Base-by-base conservation (phyloP, 2,797 vertebrate genomes). In the Danio albolineatus region DNA sequence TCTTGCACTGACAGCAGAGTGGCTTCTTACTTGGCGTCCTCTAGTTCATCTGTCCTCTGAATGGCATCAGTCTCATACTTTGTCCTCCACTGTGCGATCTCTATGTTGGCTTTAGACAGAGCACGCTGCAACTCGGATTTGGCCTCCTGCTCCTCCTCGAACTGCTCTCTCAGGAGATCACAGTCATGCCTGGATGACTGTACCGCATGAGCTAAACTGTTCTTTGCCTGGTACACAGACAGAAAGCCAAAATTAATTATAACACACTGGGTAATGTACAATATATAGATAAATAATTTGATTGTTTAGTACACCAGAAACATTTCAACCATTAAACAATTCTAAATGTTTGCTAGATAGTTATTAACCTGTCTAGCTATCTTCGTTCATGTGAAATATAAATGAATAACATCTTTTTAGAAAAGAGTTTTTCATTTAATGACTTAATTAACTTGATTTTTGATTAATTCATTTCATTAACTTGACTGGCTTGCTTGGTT, bases 11-110 rank as follows among this genome's bases (percentile, higher is more conserved):
- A 76, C 1, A 54, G 16, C 4, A 9, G 36, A 19, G 6, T 14
- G 13, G 7, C 6, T 0, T 43, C 93, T 91, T 88, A 96, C 95
- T 96, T 96, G 75, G 93, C 91, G 0, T 96, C 95, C 71, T 96
- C 95, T 14, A 96, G 92, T 81, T 95, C 95, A 69, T 96, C 94
- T 0, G 94, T 95, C 28, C 91, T 91, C 90, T 95, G 93, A 84
- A 96, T 94, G 19, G 95, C 95, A 0, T 96, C 95, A 0, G 94
- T 96, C 92, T 96, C 95, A 0, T 96, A 96, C 83, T 95, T 96
- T 71, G 90, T 88, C 76, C 94, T 95, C 95, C 95, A 96, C 86
- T 96, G 94, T 6, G 92, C 92, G 90, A 95, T 90, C 88, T 96
- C 94, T 0, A 87, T 87, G 87, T 96, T 96, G 85, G 94, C 93